phyloP scores from a whole-genome alignment of 2,797 vertebrate genomes.

The Macrochelys suwanniensis region DNA sequence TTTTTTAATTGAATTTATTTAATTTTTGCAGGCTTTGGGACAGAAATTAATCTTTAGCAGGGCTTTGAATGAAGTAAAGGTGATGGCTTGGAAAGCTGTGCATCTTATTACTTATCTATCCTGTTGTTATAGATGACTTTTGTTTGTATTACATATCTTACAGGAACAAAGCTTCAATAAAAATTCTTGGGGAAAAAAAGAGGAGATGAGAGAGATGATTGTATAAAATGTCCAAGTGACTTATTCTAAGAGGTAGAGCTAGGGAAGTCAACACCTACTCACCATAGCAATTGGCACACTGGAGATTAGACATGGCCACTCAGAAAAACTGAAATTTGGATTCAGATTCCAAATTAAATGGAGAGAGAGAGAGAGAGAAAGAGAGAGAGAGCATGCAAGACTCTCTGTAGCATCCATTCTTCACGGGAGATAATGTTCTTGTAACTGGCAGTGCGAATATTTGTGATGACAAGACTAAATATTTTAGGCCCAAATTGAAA shows the following conservation, averaged over 20 bases:
- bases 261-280: background rate
- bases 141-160: background rate
- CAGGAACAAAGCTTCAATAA: background rate
- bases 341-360: background rate
- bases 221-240: too few species aligned
- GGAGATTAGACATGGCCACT: background rate
- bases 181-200: background rate
- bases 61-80: background rate
- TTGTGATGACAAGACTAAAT: background rate
- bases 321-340: background rate
- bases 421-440: fast-evolving
- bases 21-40: background rate
- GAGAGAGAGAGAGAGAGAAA: background rate
- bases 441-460: background rate
- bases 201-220: background rate
- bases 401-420: background rate
- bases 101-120: background rate
- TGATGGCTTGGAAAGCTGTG: background rate
- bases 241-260: background rate
- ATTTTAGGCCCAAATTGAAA: background rate
- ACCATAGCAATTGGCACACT: background rate
- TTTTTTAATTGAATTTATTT: constrained; percentile 7
- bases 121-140: background rate
- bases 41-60: background rate
- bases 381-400: background rate